These are phyloP conservation scores for Callipepla californica DNA, from an alignment of 2,113 vertebrate species.

Conservation along the genomic window DNA sequence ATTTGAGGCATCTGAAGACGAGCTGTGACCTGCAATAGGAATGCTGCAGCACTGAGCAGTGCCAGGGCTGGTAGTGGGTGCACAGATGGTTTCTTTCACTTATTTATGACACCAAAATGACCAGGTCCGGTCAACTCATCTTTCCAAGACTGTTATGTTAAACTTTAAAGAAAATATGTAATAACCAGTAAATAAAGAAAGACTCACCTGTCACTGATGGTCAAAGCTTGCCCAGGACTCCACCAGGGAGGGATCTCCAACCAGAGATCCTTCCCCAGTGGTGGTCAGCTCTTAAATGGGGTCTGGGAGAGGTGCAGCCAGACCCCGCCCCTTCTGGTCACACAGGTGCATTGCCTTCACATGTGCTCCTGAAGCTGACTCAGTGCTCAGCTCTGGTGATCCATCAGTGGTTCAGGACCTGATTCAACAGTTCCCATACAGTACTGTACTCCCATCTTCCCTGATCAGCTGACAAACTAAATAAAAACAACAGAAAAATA, in stretches of 20 bases:
- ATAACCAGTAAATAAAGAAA: neutral
- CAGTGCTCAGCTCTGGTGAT: too few relatives aligned
- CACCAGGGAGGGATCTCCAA: too few relatives aligned
- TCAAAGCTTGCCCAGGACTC: too few relatives aligned
- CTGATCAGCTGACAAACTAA: neutral
- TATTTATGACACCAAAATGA: neutral
- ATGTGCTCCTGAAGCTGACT: too few relatives aligned
- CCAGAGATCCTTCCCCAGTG: too few relatives aligned
- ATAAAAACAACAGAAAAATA: neutral
- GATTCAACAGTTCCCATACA: too few relatives aligned
- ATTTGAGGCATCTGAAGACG: neutral
- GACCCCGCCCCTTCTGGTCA: too few relatives aligned
- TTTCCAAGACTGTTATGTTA: neutral
- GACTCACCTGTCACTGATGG: too few relatives aligned
- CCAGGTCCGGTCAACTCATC: neutral
- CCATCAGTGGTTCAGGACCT: too few relatives aligned
- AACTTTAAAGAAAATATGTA: neutral
- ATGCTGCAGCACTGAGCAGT: neutral
- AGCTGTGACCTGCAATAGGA: neutral
- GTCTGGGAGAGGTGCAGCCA: too few relatives aligned
- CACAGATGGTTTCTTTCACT: neutral
- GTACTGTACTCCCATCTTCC: neutral
- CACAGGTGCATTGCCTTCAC: too few relatives aligned
- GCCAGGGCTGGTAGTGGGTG: neutral
- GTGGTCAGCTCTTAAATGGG: too few relatives aligned